phyloP scores from a whole-genome alignment of 1,140 invertebrate species.

The Caerostris extrusa region DNA sequence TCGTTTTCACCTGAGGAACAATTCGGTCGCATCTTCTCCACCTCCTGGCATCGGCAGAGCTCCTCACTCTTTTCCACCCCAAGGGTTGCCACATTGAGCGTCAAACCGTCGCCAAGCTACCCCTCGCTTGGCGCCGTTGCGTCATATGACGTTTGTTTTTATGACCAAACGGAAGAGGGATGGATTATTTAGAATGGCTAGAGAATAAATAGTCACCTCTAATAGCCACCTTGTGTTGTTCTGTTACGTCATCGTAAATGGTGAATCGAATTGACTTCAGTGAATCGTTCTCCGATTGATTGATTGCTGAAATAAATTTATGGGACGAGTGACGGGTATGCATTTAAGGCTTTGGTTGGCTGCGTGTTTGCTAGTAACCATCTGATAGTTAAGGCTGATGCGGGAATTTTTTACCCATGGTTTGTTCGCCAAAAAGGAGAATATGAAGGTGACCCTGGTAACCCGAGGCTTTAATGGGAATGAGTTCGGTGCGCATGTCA shows the following conservation, averaged over 20 bases:
- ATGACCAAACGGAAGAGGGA: neutral
- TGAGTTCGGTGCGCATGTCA: slow-evolving; percentile 2
- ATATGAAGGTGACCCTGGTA: slow-evolving; percentile 43
- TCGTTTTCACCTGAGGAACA: slow-evolving; percentile 56
- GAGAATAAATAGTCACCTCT: neutral
- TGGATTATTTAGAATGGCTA: neutral
- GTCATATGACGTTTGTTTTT: slow-evolving; percentile 9
- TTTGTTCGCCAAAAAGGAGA: slow-evolving; percentile 28
- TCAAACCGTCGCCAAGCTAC: neutral
- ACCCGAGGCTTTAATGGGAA: neutral
- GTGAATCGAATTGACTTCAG: no score
- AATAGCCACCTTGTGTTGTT: neutral
- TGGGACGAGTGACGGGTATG: neutral
- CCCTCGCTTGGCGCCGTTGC: neutral
- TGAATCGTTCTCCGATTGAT: no score
- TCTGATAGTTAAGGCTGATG: neutral
- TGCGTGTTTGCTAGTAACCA: neutral
- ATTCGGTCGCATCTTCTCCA: slow-evolving; percentile 48
- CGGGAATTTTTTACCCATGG: neutral
- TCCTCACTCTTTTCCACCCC: slow-evolving; percentile 23
- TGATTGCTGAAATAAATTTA: no score
- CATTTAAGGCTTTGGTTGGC: neutral
- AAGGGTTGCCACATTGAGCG: neutral
- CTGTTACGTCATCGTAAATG: no score
- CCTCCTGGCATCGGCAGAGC: neutral